Evolutionary conservation across 2,888 invertebrate species (phyloP).

Genomic region (Epinotia nisella): DNA sequence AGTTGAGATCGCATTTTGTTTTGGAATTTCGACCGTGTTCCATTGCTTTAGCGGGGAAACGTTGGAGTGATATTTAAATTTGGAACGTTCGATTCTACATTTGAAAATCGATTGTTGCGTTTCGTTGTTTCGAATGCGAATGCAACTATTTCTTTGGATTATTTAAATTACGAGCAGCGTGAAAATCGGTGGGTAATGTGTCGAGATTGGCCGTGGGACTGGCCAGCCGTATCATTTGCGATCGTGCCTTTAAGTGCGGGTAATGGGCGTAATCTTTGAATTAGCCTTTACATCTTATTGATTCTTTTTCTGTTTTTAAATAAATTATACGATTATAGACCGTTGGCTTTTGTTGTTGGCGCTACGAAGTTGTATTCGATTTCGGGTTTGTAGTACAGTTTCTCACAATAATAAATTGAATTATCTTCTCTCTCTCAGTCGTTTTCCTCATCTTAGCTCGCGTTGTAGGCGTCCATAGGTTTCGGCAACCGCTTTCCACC

Average conservation of each 20-base stretch:
- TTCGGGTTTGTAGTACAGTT: not conserved
- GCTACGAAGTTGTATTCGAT: not conserved
- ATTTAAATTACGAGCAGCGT: slow-evolving; percentile 84
- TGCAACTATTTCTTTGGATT: slow-evolving; percentile 83
- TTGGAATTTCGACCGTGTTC: slow-evolving; percentile 61
- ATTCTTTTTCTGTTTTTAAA: slow-evolving; percentile 69
- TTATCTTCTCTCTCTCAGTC: not conserved
- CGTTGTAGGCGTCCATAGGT: too few species aligned
- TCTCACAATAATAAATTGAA: not conserved
- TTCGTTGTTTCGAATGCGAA: slow-evolving; percentile 55
- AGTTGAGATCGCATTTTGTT: slow-evolving; percentile 45
- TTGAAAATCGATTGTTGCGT: slow-evolving; percentile 47
- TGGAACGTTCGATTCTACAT: slow-evolving; percentile 47
- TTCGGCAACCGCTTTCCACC: too few species aligned
- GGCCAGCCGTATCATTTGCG: slow-evolving; percentile 77
- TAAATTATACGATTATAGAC: slow-evolving; percentile 39
- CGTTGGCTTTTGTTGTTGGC: slow-evolving; percentile 30
- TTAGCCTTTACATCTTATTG: slow-evolving; percentile 78
- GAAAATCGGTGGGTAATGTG: slow-evolving; percentile 83
- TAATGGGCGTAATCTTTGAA: slow-evolving; percentile 80
- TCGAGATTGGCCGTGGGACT: slow-evolving; percentile 81
- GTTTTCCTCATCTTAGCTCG: too few species aligned
- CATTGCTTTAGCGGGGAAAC: slow-evolving; percentile 50
- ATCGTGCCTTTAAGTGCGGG: slow-evolving; percentile 71
- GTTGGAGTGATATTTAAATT: slow-evolving; percentile 43